A percentile compares a stretch with the other conserved stretches of the same genome.
Evolutionary conservation across 2,888 invertebrate species (phyloP).

Genomic region (Agriotes lineatus): DNA sequence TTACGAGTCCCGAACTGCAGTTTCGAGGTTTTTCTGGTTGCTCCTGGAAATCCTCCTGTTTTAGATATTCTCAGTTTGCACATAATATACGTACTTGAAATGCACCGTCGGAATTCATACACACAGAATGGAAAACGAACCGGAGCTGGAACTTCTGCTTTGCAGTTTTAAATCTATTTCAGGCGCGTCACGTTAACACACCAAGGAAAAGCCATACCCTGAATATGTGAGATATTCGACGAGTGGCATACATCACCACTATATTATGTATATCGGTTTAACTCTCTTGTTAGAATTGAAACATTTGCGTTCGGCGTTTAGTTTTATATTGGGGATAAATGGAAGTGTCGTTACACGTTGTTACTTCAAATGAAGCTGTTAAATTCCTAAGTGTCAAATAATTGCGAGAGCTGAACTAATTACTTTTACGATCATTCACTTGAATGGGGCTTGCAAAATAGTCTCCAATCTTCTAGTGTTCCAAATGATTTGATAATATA

Average conservation of each 20-base stretch:
- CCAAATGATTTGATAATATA: no score
- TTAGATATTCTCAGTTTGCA: constrained; percentile 2
- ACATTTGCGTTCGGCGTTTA: no score
- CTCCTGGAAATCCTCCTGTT: not conserved
- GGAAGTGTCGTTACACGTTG: no score
- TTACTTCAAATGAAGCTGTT: no score
- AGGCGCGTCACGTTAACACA: constrained; percentile 35
- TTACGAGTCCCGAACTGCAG: not conserved
- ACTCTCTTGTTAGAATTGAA: no score
- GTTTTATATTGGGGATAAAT: no score
- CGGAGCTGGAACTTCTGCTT: constrained; percentile 32
- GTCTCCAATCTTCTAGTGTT: no score
- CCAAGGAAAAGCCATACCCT: constrained; percentile 30
- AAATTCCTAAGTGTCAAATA: no score
- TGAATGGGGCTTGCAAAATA: no score
- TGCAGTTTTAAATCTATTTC: constrained; percentile 40
- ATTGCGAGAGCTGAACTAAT: no score
- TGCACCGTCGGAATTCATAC: constrained; percentile 26
- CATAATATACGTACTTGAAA: constrained; percentile 30
- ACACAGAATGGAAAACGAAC: constrained; percentile 35
- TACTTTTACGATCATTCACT: no score
- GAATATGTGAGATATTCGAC: constrained; percentile 29
- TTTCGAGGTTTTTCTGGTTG: not conserved
- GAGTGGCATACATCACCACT: not conserved
- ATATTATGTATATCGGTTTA: no score